These are phyloP conservation scores for Ceyx margarethae DNA, from an alignment of 2,113 vertebrate genomes.

Conservation along the genomic window DNA sequence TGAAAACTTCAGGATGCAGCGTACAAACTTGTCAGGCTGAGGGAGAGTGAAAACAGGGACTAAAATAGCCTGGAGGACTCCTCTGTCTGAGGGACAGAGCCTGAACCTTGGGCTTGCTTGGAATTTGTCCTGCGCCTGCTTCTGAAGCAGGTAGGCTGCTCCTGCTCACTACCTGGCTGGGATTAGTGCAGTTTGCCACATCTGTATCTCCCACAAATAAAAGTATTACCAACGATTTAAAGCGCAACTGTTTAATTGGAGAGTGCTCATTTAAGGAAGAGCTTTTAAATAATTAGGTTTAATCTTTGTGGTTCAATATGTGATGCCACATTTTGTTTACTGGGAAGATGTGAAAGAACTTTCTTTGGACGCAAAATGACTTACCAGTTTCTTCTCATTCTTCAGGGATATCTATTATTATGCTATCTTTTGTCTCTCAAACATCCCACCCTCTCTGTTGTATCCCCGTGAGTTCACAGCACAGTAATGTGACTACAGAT, in stretches of 20 bases:
- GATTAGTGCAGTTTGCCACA: background rate
- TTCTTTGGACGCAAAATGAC: background rate
- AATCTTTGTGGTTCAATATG: background rate
- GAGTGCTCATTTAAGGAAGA: background rate
- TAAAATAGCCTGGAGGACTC: constrained; percentile 18
- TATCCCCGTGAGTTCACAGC: background rate
- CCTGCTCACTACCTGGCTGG: background rate
- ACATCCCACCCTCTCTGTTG: background rate
- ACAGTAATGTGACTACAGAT: background rate
- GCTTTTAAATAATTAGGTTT: background rate
- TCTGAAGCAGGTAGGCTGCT: background rate
- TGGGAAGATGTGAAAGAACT: background rate
- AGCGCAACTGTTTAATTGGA: background rate
- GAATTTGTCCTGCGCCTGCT: background rate
- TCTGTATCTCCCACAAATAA: background rate
- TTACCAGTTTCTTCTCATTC: background rate
- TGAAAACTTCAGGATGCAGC: background rate
- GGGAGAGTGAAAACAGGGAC: background rate
- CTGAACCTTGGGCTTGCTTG: background rate
- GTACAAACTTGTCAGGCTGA: background rate
- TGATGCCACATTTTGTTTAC: background rate
- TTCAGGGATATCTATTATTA: background rate
- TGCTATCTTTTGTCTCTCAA: background rate
- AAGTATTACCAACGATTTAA: background rate
- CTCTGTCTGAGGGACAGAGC: background rate